phyloP scores from a whole-genome alignment of 2,888 invertebrate species.

The Polymixis lichenea region DNA sequence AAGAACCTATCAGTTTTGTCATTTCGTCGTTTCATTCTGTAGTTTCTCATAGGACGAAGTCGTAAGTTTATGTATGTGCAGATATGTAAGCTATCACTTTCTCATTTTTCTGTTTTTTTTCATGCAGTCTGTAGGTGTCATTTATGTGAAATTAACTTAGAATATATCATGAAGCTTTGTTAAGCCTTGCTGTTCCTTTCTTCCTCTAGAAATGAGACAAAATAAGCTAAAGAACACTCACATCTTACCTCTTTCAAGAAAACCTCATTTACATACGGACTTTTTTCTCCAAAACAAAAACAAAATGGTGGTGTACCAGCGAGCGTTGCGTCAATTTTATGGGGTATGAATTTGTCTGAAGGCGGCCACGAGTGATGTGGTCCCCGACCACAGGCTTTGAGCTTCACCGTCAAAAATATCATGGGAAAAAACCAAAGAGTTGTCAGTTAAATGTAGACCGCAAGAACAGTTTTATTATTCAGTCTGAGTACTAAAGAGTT shows the following conservation, averaged over 20 bases:
- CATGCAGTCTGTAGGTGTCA: no score
- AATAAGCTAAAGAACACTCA: not conserved
- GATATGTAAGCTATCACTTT: no score
- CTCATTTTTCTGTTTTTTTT: no score
- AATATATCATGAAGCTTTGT: no score
- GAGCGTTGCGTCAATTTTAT: conserved; percentile 74
- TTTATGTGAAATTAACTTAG: no score
- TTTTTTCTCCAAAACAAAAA: conserved; percentile 43
- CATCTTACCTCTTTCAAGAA: conserved; percentile 46
- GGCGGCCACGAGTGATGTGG: conserved; percentile 75
- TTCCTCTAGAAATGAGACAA: not conserved
- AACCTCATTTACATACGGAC: conserved; percentile 63
- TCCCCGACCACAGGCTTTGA: conserved; percentile 69
- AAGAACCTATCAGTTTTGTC: not conserved
- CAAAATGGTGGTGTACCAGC: conserved; percentile 46
- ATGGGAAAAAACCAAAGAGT: conserved; percentile 67
- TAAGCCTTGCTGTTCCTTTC: no score
- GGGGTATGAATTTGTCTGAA: conserved; percentile 79
- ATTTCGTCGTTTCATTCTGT: no score
- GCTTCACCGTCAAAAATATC: conserved; percentile 77
- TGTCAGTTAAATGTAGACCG: conserved; percentile 70
- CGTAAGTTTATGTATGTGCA: no score
- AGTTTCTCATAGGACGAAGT: no score
- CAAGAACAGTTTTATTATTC: conserved; percentile 68
- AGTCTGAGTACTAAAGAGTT: conserved; percentile 49